These are phyloP conservation scores for Platichthys flesus DNA, from an alignment of 2,113 vertebrate species.

Conservation along the genomic window DNA sequence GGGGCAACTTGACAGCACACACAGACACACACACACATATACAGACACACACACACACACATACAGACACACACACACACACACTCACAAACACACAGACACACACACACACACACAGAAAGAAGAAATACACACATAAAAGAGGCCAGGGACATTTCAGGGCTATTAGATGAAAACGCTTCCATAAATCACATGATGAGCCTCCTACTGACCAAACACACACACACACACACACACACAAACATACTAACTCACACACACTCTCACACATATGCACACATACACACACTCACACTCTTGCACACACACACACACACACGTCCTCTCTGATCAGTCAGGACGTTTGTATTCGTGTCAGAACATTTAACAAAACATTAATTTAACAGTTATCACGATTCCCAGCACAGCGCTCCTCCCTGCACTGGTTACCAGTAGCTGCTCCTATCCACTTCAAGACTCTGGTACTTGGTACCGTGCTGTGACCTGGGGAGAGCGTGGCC, in stretches of 20 bases:
- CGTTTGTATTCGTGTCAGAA: neutral
- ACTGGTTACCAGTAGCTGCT: too few species aligned
- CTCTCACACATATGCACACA: neutral
- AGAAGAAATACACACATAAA: neutral
- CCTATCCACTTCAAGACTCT: too few species aligned
- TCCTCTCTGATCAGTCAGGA: too few species aligned
- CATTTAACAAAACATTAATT: neutral
- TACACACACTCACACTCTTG: too few species aligned
- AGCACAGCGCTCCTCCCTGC: too few species aligned
- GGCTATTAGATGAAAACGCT: constrained; percentile 51
- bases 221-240: neutral
- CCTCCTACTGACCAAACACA: constrained; percentile 52
- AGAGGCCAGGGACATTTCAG: constrained; percentile 25
- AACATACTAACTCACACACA: neutral
- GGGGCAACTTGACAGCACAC: too few species aligned
- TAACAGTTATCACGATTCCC: too few species aligned
- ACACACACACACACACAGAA: constrained; percentile 8
- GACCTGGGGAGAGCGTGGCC: too few species aligned
- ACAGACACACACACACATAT: constrained; percentile 15
- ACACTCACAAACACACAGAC: constrained; percentile 9
- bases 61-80: too few species aligned
- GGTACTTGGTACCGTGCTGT: too few species aligned
- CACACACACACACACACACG: constrained; percentile 3
- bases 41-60: too few species aligned
- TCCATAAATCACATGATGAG: constrained; percentile 59